Evolutionary conservation across 53 echinoderm and acorn worm species (phyloP), one percentile per base, ranked within the genome.

Genomic region (Hippasteria phrygiana): DNA sequence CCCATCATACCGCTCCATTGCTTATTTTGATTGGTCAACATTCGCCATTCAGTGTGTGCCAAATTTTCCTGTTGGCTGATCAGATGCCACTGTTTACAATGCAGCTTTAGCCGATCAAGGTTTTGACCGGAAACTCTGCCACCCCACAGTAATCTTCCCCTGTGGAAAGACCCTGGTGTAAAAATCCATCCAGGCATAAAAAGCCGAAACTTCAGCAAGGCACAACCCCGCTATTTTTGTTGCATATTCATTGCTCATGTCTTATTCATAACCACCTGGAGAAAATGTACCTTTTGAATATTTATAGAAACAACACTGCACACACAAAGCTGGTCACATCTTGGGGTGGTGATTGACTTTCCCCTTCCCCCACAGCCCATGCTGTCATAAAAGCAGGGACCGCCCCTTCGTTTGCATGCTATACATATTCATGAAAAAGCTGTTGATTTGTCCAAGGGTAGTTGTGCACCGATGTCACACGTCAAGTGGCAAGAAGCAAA

Each of bases 401-500:
- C 48, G 8, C 53, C 76, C 37, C 76, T 29, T 48, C 47, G 20
- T 51, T 50, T 50, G 32, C 40, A 78, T 11, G 32, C 53, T 32
- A 78, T 78, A 38, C 78, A 78, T 78, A 78, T 78, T 78, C 78
- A 78, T 26, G n/a, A 78, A 13, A 38, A 34, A 38, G 11, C 17
- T 6, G 7, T n/a, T n/a, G n/a, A n/a, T n/a, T 34, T 31, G 48
- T 51, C 34, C 20, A 47, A 76, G 50, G 31, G 34, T 32, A 32
- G 50, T 34, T 48, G 46, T 29, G 47, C 53, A 48, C 10, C 51
- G 53, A 76, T 51, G 76, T 76, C 76, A 76, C 31, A 11, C 47
- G 31, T 35, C 29, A 4, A 8, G 27, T 6, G n/a, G 16, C 32
- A 72, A 22, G 31, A 17, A 78, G 56, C 55, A 55, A 22, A 47